Conservation (phyloP, 2,113 vertebrate genomes). For the Artemisiospiza belli region DNA sequence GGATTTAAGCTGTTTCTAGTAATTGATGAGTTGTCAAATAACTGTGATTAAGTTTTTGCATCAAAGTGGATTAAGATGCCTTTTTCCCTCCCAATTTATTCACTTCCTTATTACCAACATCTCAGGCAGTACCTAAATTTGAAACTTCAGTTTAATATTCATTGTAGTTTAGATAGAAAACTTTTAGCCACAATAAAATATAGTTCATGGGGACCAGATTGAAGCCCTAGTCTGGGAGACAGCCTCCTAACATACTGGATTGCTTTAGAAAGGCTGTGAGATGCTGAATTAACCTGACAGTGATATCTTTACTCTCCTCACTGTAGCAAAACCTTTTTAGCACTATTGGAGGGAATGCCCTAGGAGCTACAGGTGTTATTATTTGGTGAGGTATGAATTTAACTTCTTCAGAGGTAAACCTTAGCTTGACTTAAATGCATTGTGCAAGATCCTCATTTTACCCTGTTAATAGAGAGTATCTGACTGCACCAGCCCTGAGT, state of each 20-base stretch:
- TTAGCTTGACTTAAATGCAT: neutral
- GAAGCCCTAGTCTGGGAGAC: neutral
- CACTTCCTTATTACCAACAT: neutral
- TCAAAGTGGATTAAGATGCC: neutral
- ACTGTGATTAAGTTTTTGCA: neutral
- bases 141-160: neutral
- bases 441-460: neutral
- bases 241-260: neutral
- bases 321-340: constrained; percentile 81
- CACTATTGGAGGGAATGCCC: constrained; percentile 78
- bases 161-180: neutral
- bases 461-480: neutral
- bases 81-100: neutral
- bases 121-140: neutral
- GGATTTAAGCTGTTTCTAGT: neutral
- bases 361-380: constrained; percentile 81
- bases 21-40: neutral
- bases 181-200: neutral
- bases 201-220: neutral
- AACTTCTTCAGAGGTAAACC: constrained; percentile 78
- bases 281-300: neutral
- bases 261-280: neutral
- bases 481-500: neutral
- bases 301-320: constrained; percentile 20
- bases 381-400: constrained; percentile 83